phyloP scores from a whole-genome alignment of 2,113 vertebrate genomes.

The Dicerorhinus sumatrensis region DNA sequence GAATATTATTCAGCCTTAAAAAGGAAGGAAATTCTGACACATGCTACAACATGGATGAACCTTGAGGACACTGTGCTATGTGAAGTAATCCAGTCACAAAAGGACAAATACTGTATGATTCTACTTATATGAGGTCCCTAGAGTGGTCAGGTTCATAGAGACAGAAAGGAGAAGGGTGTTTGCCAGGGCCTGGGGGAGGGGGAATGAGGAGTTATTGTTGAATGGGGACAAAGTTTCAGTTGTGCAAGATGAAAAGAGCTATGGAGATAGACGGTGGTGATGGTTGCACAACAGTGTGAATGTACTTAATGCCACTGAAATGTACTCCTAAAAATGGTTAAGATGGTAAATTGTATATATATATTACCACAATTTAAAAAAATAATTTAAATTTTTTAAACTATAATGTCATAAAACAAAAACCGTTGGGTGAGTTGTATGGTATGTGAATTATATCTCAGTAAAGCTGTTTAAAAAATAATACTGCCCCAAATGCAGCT shows the following conservation, averaged over 20 bases:
- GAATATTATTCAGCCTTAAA: background rate
- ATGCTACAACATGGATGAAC: background rate
- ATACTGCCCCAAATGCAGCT: background rate
- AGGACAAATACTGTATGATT: background rate
- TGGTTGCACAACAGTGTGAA: too few relatives aligned
- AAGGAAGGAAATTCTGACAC: background rate
- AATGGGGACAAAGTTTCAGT: background rate
- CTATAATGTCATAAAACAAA: background rate
- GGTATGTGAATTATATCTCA: background rate
- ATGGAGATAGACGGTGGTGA: rapidly evolving
- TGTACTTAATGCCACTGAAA: rapidly evolving
- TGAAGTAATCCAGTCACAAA: background rate
- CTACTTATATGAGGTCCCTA: background rate
- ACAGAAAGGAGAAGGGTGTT: background rate
- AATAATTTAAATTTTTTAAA: background rate
- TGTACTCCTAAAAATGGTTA: too few relatives aligned
- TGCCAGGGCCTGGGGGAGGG: too few relatives aligned
- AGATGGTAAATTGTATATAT: background rate
- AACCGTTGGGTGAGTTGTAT: background rate
- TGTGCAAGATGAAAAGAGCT: background rate
- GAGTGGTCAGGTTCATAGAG: background rate
- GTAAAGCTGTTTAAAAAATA: background rate
- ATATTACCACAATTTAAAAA: background rate
- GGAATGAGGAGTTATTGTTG: background rate
- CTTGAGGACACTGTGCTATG: background rate